These are phyloP conservation scores for Kryptopterus vitreolus DNA, from an alignment of 2,797 vertebrate species.

Conservation along the genomic window DNA sequence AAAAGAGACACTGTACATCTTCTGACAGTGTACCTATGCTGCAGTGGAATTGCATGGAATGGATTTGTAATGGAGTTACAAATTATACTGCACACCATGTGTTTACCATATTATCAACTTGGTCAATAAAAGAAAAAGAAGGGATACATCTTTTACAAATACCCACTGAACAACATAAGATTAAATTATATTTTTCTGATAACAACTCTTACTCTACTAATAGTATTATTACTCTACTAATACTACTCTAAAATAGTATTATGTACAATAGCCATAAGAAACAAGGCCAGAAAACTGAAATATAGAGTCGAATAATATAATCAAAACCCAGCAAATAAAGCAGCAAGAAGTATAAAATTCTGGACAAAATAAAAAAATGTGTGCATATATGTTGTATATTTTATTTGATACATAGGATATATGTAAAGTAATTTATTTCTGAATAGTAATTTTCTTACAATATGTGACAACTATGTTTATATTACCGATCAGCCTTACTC, in stretches of 20 bases:
- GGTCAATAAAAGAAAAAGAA: neutral
- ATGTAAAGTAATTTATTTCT: neutral
- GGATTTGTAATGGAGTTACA: neutral
- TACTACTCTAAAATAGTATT: neutral
- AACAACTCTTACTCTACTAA: no score
- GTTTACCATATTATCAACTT: neutral
- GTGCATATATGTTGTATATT: neutral
- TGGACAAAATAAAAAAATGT: neutral
- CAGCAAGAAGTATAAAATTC: neutral
- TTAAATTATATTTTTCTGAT: neutral
- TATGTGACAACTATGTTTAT: neutral
- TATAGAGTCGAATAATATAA: neutral
- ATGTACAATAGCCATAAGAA: neutral
- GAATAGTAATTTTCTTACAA: neutral
- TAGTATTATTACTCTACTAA: no score
- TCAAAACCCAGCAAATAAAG: neutral
- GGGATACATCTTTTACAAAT: neutral
- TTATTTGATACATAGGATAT: no score
- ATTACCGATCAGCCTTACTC: neutral
- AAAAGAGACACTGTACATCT: neutral
- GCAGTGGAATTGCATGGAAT: neutral
- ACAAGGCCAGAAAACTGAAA: neutral
- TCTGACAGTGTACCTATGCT: neutral
- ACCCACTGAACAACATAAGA: neutral
- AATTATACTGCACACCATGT: neutral